These are phyloP conservation scores for Crocuta crocuta DNA, from an alignment of 2,113 vertebrate genomes.

Conservation along the genomic window DNA sequence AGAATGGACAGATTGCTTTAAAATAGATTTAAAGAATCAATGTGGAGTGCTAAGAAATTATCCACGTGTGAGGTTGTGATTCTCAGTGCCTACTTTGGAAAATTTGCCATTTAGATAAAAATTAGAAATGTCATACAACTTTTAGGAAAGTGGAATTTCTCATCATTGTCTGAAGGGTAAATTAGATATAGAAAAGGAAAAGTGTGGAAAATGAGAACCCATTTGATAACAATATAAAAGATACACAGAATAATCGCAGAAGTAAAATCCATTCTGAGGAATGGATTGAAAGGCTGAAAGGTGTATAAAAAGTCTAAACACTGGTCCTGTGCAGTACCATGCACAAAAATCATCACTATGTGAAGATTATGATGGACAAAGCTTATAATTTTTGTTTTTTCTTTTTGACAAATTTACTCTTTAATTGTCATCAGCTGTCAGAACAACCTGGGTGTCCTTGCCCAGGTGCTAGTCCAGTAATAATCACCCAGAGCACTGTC, in stretches of 20 bases:
- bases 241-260: neutral
- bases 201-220: neutral
- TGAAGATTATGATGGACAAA: neutral
- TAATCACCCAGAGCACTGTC: fast-evolving
- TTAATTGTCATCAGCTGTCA: neutral
- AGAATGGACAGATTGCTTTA: neutral
- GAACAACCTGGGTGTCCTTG: neutral
- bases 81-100: neutral
- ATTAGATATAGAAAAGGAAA: neutral
- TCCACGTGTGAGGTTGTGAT: neutral
- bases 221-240: neutral
- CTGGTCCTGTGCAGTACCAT: neutral
- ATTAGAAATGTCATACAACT: neutral
- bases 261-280: neutral
- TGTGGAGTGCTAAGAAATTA: neutral
- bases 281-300: neutral
- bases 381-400: neutral
- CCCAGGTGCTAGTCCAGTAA: neutral
- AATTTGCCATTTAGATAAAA: neutral
- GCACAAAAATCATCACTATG: neutral
- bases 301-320: neutral
- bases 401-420: neutral
- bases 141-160: neutral
- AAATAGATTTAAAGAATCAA: neutral
- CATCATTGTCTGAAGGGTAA: neutral